Evolutionary conservation across 2,797 vertebrate species (phyloP), one percentile per base, ranked within the genome.

Genomic region (Setipinna tenuifilis): DNA sequence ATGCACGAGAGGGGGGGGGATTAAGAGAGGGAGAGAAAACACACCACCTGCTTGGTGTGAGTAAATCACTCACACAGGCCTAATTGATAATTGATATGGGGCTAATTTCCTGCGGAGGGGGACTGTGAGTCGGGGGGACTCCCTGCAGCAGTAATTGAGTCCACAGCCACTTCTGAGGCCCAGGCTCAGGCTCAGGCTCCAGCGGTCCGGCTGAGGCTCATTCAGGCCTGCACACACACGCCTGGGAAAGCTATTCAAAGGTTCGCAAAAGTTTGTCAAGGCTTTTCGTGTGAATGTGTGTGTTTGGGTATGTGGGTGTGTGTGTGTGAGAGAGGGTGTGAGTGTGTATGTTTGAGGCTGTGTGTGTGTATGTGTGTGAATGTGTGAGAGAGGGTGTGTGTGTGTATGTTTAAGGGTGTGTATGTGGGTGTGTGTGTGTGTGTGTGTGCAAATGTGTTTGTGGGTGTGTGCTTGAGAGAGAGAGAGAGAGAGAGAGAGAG

Each of bases 11-110:
- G 28, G 28, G 62, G 21, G 23, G 2, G 65, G 14, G 89, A 85
- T 62, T 83, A 83, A 57, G 28, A 75, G 0, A 54, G 23, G 23
- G 68, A 28, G 82, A 54, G 83, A 83, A 86, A 86, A 65, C 57
- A 85, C 83, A 88, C 87, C 88, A 92, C 91, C 90, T 90, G 91
- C 88, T 90, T 88, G 82, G 87, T 78, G 48, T 46, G 84, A 86
- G 86, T 94, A 93, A 94, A 93, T 93, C 91, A 91, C 68, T 85
- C 86, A 61, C 82, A 88, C 31, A 87, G 87, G 87, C 83, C 90
- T 93, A 94, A 93, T 91, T 93, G 92, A 90, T 90, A 87, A 89
- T 92, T 92, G 92, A 93, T 93, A 92, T 92, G 78, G 68, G 90
- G 91, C 86, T 94, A 89, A 90, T 92, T 93, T 93, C 89, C 92